Evolutionary conservation across 2,113 vertebrate species (phyloP).

Genomic region (cat (Felis catus)): F.catus_Fca126_mat1.0 CM031421.1:9817501-9818000

Average conservation of each 20-base stretch:
- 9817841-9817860: constrained; percentile 22
- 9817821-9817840: neutral
- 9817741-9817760: constrained; percentile 30
- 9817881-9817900: neutral
- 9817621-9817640: no score
- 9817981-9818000: neutral
- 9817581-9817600: no score
- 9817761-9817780: neutral
- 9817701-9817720: no score
- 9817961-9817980: neutral
- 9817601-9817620: no score
- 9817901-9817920: neutral
- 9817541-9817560: no score
- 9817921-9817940: neutral
- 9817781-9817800: constrained; percentile 41
- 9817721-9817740: no score
- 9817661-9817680: no score
- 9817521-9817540: no score
- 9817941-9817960: no score
- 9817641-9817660: no score
- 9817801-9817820: constrained; percentile 41
- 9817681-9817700: no score
- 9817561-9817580: no score
- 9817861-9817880: neutral
- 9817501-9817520: constrained; percentile 40